Evolutionary conservation across 2,888 invertebrate species (phyloP).

Genomic region (Sphaerophoria rueppellii): DNA sequence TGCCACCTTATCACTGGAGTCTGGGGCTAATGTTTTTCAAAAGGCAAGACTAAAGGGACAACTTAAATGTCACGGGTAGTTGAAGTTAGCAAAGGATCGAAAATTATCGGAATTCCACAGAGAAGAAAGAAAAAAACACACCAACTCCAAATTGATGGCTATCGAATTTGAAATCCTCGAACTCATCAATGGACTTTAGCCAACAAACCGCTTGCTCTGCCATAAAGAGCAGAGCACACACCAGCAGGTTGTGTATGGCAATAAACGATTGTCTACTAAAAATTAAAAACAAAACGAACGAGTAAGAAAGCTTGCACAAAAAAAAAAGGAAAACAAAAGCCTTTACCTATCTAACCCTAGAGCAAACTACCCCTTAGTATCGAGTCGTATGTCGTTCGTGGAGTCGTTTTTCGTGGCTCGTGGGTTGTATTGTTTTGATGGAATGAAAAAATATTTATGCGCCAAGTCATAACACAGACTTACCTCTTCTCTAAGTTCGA

Average conservation of each 20-base stretch:
- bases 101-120: conserved; percentile 58
- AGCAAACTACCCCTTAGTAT: conserved; percentile 59
- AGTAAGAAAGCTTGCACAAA: not conserved
- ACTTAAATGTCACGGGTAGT: conserved; percentile 71
- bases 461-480: conserved; percentile 75
- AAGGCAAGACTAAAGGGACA: conserved; percentile 40
- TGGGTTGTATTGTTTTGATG: conserved; percentile 54
- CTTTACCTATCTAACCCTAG: conserved; percentile 8
- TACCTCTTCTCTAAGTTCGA: conserved; percentile 34
- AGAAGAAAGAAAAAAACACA: conserved; percentile 32
- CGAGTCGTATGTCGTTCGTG: not conserved
- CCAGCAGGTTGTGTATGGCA: conserved; percentile 54
- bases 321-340: conserved; percentile 24
- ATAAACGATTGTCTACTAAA: conserved; percentile 72
- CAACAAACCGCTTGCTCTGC: conserved; percentile 21
- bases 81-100: conserved; percentile 59
- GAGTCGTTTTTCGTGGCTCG: no score
- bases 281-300: conserved; percentile 63
- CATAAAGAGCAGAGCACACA: not conserved
- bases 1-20: conserved; percentile 37
- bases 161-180: conserved; percentile 71
- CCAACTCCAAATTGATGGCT: conserved; percentile 62
- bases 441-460: conserved; percentile 75
- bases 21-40: conserved; percentile 30
- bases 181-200: conserved; percentile 61